Conservation (phyloP, 1,140 invertebrate genomes). For the Zaprionus davidi region DNA sequence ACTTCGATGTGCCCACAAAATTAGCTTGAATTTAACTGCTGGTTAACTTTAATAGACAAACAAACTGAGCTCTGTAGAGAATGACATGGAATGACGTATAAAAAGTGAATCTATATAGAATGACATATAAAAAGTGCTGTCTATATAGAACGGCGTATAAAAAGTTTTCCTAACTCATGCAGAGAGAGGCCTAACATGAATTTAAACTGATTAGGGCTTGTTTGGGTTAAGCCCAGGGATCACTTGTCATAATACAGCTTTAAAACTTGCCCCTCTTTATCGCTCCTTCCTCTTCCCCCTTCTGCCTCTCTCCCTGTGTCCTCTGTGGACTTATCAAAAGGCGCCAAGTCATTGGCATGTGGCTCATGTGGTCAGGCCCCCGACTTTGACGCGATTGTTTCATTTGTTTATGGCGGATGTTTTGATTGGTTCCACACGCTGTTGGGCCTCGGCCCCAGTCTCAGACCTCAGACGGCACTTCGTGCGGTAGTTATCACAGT, state of each 20-base stretch:
- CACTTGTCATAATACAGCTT: neutral
- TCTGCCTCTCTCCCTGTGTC: neutral
- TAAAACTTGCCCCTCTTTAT: neutral
- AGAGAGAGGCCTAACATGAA: neutral
- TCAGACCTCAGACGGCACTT: slow-evolving; percentile 41
- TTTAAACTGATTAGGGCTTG: neutral
- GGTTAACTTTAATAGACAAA: no score
- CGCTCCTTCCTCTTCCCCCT: neutral
- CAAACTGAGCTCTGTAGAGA: neutral
- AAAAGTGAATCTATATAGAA: no score
- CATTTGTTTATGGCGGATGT: slow-evolving; percentile 71
- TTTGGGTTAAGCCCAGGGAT: neutral
- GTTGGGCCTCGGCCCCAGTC: neutral
- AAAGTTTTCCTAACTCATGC: neutral
- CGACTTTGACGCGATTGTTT: slow-evolving; percentile 43
- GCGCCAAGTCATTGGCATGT: slow-evolving; percentile 55
- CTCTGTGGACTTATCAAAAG: slow-evolving; percentile 10
- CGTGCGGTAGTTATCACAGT: slow-evolving; percentile 14
- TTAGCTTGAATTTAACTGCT: neutral
- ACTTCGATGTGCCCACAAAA: neutral
- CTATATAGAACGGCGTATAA: no score
- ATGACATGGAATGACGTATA: no score
- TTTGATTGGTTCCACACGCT: slow-evolving; percentile 58
- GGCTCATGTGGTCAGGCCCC: slow-evolving; percentile 67
- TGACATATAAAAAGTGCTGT: no score